Evolutionary conservation across 2,888 invertebrate genomes (phyloP).

Genomic region (Sesia apiformis): DNA sequence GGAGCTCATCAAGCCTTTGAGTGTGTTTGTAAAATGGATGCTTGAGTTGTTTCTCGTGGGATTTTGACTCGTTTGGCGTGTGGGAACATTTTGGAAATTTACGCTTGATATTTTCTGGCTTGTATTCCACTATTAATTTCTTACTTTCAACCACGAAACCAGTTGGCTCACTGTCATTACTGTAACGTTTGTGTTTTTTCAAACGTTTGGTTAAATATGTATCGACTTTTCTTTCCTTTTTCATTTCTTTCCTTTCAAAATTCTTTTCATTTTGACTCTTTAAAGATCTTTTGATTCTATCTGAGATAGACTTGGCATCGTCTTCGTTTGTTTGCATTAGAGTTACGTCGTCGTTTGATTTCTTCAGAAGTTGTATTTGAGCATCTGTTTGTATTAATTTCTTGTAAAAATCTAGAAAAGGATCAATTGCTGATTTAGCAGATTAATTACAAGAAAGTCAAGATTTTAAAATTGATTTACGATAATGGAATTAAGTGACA

Average conservation of each 20-base stretch:
- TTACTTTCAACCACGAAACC: conserved; percentile 37
- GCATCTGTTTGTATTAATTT: conserved; percentile 48
- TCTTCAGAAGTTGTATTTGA: conserved; percentile 42
- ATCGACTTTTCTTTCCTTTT: not conserved
- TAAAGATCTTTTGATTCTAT: not conserved
- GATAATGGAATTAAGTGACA: too few relatives aligned
- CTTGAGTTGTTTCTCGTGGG: conserved; percentile 37
- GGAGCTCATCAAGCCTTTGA: conserved; percentile 37
- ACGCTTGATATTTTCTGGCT: conserved; percentile 16
- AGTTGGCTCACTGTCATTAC: conserved; percentile 15
- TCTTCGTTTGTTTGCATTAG: not conserved
- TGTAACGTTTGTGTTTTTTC: conserved; percentile 12
- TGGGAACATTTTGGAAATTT: conserved; percentile 44
- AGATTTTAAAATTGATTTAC: too few relatives aligned
- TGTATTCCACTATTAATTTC: conserved; percentile 31
- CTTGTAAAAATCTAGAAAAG: conserved; percentile 47
- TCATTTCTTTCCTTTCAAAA: not conserved
- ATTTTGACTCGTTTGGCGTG: conserved; percentile 26
- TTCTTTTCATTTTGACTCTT: not conserved
- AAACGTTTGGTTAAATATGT: not conserved
- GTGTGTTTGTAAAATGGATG: conserved; percentile 49
- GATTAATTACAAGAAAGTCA: too few relatives aligned
- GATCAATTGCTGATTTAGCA: too few relatives aligned
- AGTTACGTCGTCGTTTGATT: conserved; percentile 3
- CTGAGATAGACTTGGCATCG: not conserved